phyloP scores from a whole-genome alignment of 1,140 invertebrate species.

The Laupala kohalensis region DNA sequence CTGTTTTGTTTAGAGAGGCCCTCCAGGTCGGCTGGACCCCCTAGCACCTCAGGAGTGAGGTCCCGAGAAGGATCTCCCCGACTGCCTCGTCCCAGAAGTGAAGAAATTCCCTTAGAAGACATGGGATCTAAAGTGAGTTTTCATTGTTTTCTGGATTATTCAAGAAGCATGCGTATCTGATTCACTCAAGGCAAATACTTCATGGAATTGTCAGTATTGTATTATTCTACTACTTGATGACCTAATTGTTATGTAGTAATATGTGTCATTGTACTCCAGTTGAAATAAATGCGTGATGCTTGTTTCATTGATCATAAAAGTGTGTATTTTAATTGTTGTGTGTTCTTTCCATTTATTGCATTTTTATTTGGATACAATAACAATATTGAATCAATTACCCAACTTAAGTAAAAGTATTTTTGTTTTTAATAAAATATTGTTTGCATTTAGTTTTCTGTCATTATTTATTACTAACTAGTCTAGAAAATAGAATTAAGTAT shows the following conservation, averaged over 20 bases:
- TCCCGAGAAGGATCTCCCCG: conserved; percentile 58
- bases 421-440: no score
- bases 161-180: neutral
- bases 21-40: neutral
- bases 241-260: neutral
- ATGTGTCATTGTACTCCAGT: neutral
- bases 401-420: no score
- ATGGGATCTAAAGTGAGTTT: conserved; percentile 30
- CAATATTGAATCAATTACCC: no score
- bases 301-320: neutral
- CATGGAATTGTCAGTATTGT: neutral
- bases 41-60: conserved; percentile 24
- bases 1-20: neutral
- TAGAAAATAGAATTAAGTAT: no score
- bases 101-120: conserved; percentile 75
- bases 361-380: no score
- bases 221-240: neutral
- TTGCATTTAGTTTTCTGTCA: no score
- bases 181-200: no score
- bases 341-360: no score
- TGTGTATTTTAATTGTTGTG: no score
- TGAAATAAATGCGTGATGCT: neutral
- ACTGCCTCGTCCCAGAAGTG: conserved; percentile 56
- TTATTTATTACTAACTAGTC: no score
- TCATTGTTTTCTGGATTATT: neutral